Evolutionary conservation across 1,140 invertebrate species (phyloP).

Genomic region (Spodoptera litura): DNA sequence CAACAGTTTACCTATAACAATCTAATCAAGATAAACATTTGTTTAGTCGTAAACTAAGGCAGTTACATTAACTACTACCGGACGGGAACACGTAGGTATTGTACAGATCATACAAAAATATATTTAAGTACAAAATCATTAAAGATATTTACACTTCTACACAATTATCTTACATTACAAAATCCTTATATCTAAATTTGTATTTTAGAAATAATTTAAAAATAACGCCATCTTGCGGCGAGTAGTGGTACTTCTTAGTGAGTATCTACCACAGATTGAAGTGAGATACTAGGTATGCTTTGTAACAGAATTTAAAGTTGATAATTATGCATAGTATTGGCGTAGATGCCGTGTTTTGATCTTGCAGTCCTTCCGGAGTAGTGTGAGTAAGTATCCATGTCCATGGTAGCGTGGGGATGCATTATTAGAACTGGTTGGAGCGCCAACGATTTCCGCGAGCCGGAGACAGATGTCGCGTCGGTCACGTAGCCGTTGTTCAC

Average conservation of each 20-base stretch:
- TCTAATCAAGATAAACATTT: neutral
- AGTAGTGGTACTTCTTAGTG: conserved; percentile 30
- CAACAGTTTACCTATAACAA: neutral
- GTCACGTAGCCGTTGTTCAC: conserved; percentile 94
- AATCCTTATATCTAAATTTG: conserved; percentile 6
- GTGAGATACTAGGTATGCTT: too few species aligned
- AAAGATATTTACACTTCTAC: conserved; percentile 55
- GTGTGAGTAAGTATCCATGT: conserved; percentile 91
- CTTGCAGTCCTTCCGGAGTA: conserved; percentile 89
- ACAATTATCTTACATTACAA: conserved; percentile 31
- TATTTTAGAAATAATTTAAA: conserved; percentile 44
- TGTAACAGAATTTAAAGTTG: conserved; percentile 81
- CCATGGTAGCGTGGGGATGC: conserved; percentile 87
- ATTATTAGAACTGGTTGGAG: conserved; percentile 94
- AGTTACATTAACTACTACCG: neutral
- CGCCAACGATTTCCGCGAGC: conserved; percentile 94
- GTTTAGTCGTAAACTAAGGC: neutral
- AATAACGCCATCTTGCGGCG: conserved; percentile 60
- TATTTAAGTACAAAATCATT: conserved; percentile 41
- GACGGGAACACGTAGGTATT: conserved; percentile 24
- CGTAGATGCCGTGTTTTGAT: conserved; percentile 83
- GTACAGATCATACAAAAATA: conserved; percentile 39
- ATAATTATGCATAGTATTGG: conserved; percentile 88
- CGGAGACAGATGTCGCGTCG: conserved; percentile 92
- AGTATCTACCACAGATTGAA: conserved; percentile 14